Conservation (phyloP, 2,797 vertebrate species). For the Crenichthys baileyi region DNA sequence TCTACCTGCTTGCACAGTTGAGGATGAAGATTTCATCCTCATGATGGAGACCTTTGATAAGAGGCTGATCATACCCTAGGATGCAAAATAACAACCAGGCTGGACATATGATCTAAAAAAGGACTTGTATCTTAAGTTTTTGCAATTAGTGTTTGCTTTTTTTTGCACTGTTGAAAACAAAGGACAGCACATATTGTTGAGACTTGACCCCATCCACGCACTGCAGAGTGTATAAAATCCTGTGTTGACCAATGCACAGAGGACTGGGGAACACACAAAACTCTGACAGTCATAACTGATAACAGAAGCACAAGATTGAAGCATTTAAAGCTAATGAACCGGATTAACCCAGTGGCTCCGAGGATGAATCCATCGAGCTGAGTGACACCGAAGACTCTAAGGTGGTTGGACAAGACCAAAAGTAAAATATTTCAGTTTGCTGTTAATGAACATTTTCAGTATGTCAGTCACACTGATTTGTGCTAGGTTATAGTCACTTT, state of each 20-base stretch:
- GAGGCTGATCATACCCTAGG: conserved; percentile 14
- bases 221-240: conserved; percentile 1
- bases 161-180: conserved; percentile 2
- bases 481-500: background rate
- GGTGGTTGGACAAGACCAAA: background rate
- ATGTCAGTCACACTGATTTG: background rate
- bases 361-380: no score
- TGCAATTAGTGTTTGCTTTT: conserved; percentile 26
- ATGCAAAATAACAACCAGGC: conserved; percentile 23
- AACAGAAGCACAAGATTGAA: conserved; percentile 1
- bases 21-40: background rate
- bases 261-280: conserved; percentile 2
- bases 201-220: background rate
- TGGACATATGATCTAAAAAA: conserved; percentile 32
- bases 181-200: background rate
- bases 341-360: no score
- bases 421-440: conserved; percentile 1
- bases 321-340: background rate
- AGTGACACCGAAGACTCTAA: background rate
- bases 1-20: background rate
- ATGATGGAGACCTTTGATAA: conserved; percentile 7
- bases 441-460: background rate
- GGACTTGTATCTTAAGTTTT: conserved; percentile 31
- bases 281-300: background rate
- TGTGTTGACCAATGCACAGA: background rate